Evolutionary conservation across 1,140 invertebrate species (phyloP).

Genomic region (Drosophila biarmipes): DNA sequence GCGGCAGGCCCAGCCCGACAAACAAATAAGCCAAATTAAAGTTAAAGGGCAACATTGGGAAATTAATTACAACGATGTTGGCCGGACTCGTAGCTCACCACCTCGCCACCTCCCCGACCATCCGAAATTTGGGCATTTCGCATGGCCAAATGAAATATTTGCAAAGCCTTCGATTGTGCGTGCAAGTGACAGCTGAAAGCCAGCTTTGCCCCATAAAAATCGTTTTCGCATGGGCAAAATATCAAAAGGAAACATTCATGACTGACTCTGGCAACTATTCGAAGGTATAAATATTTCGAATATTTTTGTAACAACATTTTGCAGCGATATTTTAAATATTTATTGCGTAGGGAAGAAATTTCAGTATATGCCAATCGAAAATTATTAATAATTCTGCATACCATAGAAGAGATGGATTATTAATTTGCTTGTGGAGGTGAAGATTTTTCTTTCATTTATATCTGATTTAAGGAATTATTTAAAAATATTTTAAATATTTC

Average conservation of each 20-base stretch:
- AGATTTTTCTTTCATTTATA: no score
- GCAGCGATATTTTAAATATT: no score
- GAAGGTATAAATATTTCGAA: background rate
- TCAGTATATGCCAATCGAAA: no score
- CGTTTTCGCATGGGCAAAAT: constrained; percentile 6
- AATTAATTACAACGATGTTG: constrained; percentile 52
- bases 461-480: no score
- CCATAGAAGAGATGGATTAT: no score
- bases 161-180: constrained; percentile 16
- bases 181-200: constrained; percentile 21
- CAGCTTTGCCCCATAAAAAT: background rate
- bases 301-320: no score
- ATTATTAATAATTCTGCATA: no score
- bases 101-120: no score
- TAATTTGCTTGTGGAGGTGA: no score
- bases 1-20: constrained; percentile 18
- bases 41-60: constrained; percentile 37
- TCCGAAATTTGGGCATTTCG: background rate
- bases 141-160: constrained; percentile 17
- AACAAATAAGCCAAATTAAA: constrained; percentile 69
- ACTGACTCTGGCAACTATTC: background rate
- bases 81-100: background rate
- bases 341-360: background rate
- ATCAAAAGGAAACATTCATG: constrained; percentile 1
- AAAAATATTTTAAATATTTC: no score